Evolutionary conservation across 2,888 invertebrate species (phyloP).

Genomic region (Archaeoteleia sp.): DNA sequence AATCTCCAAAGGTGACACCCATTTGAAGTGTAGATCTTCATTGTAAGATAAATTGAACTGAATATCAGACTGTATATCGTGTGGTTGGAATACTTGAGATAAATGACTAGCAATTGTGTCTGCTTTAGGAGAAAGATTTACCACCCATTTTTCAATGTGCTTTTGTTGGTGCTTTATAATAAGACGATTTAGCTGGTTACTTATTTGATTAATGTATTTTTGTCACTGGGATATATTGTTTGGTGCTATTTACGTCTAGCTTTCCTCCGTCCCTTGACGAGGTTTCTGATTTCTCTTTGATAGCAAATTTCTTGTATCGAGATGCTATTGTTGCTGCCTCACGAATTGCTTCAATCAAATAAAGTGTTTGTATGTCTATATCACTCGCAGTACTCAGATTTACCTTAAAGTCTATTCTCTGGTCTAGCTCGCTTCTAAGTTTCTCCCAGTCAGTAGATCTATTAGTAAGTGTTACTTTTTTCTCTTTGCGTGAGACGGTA

Average conservation of each 20-base stretch:
- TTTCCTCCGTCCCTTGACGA: too few relatives aligned
- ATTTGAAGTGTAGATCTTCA: too few relatives aligned
- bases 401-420: background rate
- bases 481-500: background rate
- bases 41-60: too few relatives aligned
- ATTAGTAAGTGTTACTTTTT: background rate
- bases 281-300: too few relatives aligned
- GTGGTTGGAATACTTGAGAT: background rate
- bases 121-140: too few relatives aligned
- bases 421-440: background rate
- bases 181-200: too few relatives aligned
- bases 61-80: constrained; percentile 1
- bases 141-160: too few relatives aligned
- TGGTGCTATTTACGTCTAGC: too few relatives aligned
- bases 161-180: too few relatives aligned
- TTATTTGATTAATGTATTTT: too few relatives aligned
- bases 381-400: background rate
- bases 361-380: background rate
- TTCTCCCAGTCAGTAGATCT: background rate
- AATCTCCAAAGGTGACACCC: background rate
- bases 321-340: background rate
- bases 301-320: too few relatives aligned
- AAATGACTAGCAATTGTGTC: background rate
- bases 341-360: background rate
- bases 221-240: too few relatives aligned